phyloP scores from a whole-genome alignment of 2,113 vertebrate species.

The Gopherus evgoodei region DNA sequence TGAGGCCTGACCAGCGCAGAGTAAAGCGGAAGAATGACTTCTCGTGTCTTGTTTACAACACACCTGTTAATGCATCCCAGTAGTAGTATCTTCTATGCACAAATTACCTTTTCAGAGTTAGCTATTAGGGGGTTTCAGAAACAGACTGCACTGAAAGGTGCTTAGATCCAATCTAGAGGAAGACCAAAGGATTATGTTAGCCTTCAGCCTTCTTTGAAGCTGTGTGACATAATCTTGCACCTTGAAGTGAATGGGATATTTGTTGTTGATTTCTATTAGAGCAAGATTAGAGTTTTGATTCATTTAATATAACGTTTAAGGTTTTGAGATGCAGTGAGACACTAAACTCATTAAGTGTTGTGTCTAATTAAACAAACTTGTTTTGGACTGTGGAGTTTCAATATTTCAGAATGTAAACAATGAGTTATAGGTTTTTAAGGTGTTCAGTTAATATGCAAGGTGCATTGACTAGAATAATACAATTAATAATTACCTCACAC shows the following conservation, averaged over 20 bases:
- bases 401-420: background rate
- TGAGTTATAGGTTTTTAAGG: background rate
- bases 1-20: no score
- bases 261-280: background rate
- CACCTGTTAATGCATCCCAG: no score
- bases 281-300: background rate
- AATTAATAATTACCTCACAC: background rate
- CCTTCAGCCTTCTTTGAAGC: background rate
- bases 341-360: background rate
- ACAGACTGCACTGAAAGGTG: background rate
- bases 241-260: background rate
- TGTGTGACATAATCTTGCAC: background rate
- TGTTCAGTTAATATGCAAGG: background rate
- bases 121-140: constrained; percentile 15
- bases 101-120: constrained; percentile 27
- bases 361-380: background rate
- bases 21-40: no score
- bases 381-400: background rate
- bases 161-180: background rate
- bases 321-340: background rate
- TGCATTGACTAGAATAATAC: background rate
- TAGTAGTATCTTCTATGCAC: background rate
- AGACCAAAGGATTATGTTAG: background rate
- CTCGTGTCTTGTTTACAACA: no score
- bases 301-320: background rate